phyloP scores from a whole-genome alignment of 2,888 invertebrate species.

The Erynnis tages region DNA sequence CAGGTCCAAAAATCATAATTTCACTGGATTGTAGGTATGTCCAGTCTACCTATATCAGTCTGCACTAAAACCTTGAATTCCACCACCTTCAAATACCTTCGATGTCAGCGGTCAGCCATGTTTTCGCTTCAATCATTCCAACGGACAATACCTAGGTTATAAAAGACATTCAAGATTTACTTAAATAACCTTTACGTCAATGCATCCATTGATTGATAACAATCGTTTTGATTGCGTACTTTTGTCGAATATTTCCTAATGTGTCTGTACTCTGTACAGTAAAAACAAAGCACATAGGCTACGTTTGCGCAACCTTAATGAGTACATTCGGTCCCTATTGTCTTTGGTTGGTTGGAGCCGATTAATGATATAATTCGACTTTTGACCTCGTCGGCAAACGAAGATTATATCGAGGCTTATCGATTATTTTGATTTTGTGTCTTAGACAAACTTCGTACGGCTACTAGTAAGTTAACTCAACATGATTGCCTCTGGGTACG shows the following conservation, averaged over 20 bases:
- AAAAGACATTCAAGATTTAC: background rate
- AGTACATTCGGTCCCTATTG: conserved; percentile 68
- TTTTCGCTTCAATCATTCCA: too few species aligned
- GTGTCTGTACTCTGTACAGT: conserved; percentile 4
- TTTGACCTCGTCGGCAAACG: conserved; percentile 38
- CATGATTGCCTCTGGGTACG: conserved; percentile 10
- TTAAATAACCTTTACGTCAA: conserved; percentile 22
- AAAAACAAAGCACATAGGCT: conserved; percentile 19
- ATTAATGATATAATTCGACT: conserved; percentile 54
- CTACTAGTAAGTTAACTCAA: conserved; percentile 7
- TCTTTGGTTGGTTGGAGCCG: conserved; percentile 41
- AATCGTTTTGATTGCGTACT: conserved; percentile 24
- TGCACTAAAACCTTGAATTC: too few species aligned
- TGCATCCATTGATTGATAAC: conserved; percentile 19
- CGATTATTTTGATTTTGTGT: conserved; percentile 38
- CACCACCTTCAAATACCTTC: too few species aligned
- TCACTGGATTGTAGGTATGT: too few species aligned
- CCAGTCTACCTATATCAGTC: too few species aligned
- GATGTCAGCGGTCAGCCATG: too few species aligned
- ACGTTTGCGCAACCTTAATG: conserved; percentile 44
- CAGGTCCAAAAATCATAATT: too few species aligned
- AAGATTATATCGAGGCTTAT: conserved; percentile 48
- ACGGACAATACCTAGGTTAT: too few species aligned
- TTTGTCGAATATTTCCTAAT: conserved; percentile 21
- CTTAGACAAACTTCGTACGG: conserved; percentile 8